These are phyloP conservation scores for Drepana arcuata DNA, from an alignment of 1,140 invertebrate species.

Conservation along the genomic window DNA sequence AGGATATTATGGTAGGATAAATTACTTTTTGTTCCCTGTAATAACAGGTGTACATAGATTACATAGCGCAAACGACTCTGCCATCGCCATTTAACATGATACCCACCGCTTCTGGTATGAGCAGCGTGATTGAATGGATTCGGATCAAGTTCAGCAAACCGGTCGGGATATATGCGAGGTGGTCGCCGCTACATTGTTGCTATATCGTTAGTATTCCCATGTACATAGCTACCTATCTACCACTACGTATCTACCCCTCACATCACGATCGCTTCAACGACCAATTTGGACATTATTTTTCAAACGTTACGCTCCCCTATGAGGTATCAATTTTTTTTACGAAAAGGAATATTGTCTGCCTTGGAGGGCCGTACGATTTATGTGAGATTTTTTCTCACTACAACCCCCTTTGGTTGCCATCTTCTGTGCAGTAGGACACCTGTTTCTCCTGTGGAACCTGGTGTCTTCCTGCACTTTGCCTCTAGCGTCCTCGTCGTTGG, in stretches of 20 bases:
- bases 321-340: background rate
- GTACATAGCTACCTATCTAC: background rate
- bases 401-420: background rate
- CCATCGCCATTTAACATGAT: conserved; percentile 74
- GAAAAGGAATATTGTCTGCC: too few relatives aligned
- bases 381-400: background rate
- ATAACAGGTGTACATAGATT: conserved; percentile 73
- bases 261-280: background rate
- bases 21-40: too few relatives aligned
- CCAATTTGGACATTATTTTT: background rate
- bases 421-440: background rate
- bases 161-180: conserved; percentile 38
- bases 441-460: background rate
- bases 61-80: conserved; percentile 72
- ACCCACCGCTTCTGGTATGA: conserved; percentile 65
- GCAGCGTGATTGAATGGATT: conserved; percentile 57
- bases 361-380: too few relatives aligned
- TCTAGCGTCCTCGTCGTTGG: too few relatives aligned
- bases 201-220: conserved; percentile 46
- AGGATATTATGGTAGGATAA: too few relatives aligned
- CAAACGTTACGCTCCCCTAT: background rate
- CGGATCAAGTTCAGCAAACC: conserved; percentile 27
- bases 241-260: background rate
- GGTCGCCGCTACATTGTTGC: conserved; percentile 52
- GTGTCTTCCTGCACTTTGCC: background rate